Evolutionary conservation across 2,113 vertebrate species (phyloP).

Genomic region (Cacatua alba): DNA sequence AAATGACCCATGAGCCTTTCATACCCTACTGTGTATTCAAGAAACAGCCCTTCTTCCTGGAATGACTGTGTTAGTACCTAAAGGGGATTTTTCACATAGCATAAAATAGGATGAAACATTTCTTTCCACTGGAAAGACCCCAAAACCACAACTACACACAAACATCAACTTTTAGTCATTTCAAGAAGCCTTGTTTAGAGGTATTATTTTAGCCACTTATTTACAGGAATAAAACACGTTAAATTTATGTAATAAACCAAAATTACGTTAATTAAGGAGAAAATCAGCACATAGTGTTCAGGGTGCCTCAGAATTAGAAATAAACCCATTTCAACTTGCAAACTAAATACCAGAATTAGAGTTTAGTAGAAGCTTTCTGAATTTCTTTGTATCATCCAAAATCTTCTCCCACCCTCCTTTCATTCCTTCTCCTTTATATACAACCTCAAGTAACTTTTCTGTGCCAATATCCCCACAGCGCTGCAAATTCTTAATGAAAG

Average conservation of each 20-base stretch:
- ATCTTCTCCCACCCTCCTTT: background rate
- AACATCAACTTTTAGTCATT: background rate
- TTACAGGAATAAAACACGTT: background rate
- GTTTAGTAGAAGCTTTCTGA: background rate
- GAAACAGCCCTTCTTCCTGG: background rate
- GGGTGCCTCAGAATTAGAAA: background rate
- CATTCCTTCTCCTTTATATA: background rate
- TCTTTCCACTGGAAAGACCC: constrained; percentile 6
- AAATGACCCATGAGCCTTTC: background rate
- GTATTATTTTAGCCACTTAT: background rate
- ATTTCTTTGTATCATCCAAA: background rate
- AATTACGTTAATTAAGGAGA: background rate
- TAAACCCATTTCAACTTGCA: background rate
- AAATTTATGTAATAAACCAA: background rate
- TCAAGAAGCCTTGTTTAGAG: background rate
- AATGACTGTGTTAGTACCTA: background rate
- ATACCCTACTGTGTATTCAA: background rate
- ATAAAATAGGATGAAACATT: background rate
- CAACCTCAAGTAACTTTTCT: background rate
- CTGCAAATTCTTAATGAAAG: background rate
- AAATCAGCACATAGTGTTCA: background rate
- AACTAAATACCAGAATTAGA: background rate
- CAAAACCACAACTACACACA: background rate
- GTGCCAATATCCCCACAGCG: background rate
- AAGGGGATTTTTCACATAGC: background rate